Evolutionary conservation across 2,888 invertebrate genomes (phyloP), one percentile per base, ranked within the genome.

Genomic region (Abscondita cerata): DNA sequence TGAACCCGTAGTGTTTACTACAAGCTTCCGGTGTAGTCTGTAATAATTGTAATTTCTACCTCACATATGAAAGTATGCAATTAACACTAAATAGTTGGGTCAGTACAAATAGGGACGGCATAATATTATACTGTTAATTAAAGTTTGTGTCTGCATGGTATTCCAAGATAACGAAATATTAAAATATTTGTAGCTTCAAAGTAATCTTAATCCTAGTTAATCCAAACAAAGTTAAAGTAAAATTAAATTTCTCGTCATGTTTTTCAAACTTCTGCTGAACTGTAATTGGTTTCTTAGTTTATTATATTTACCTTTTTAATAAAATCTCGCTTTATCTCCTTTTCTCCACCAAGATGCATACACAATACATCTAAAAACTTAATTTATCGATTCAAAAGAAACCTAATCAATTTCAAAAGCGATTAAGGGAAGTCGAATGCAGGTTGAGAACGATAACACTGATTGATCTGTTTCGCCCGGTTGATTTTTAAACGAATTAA

Each of bases 191-290:
- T 59, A 57, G 53, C 47, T 53, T 52, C 52, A 60, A 64, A 67
- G 63, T 59, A 67, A 63, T 67, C 60, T 63, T 66, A 68, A 68
- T 68, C 65, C 65, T 34, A 46, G 62, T 53, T 66, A 65, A 66
- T 66, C 64, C 66, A 50, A 62, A 64, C 62, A 41, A 66, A 59
- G 65, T 59, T 47, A 53, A 53, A 58, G 55, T 59, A 66, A 65
- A 68, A 68, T 65, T 66, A 65, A 65, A 68, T 66, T 66, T 68
- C 64, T 58, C 48, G 52, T 62, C 58, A 58, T 59, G 46, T 56
- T 60, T 51, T 59, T 48, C 55, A 58, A 66, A 68, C 54, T 65
- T 65, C 56, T 60, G 53, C 51, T 40, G 47, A 64, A 62, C 52
- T 65, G 59, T 68, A 65, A 67, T 64, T 68, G 64, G 64, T 64